Base-by-base conservation (phyloP, 2,797 vertebrate species). In the Tamandua tetradactyla region DNA sequence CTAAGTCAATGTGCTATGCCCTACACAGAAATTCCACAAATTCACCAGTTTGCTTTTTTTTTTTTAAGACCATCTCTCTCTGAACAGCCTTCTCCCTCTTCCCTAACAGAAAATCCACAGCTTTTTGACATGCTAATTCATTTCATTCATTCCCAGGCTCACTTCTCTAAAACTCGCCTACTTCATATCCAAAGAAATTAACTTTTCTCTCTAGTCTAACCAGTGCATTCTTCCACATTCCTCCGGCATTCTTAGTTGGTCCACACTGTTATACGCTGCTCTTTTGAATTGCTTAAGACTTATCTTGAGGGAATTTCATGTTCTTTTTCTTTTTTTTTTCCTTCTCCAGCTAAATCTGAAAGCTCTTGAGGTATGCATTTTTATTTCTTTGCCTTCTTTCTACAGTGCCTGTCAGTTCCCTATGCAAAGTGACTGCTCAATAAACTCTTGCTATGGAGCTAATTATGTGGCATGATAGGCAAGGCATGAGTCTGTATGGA, bases 291-390 rank as follows among this genome's bases (percentile, higher is more conserved):
- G 49, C 35, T 74, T 79, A 15, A 85, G 66, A 84, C 80, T 92
- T 87, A 66, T 79, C 9, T 79, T 93, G 47, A 92, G 74, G 23
- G 88, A 81, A 72, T 30, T 78, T 81, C 42, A 69, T 52, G 23
- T 40, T 27, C 11, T 27, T 75, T 84, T 23, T 57, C 91, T 40
- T 27, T 11, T 27, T 75, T 84, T 23, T 57, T 91, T 55, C 8
- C 3, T 13, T 55, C 4, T 22, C 5, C 35, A 87, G 14, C 17
- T 61, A 40, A 81, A 84, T 55, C 81, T 30, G 10, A 78, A 81
- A 93, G 20, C 18, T 55, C 4, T 37, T 80, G 61, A 55, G 15
- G 4, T 52, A 23, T 61, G 7, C 8, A 27, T 72, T 94, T 83
- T 69, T 44, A 40, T 35, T 64, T 89, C 44, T 52, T 52, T 7